Evolutionary conservation across 2,888 invertebrate genomes (phyloP).

Genomic region (Sarcophaga subvicina): DNA sequence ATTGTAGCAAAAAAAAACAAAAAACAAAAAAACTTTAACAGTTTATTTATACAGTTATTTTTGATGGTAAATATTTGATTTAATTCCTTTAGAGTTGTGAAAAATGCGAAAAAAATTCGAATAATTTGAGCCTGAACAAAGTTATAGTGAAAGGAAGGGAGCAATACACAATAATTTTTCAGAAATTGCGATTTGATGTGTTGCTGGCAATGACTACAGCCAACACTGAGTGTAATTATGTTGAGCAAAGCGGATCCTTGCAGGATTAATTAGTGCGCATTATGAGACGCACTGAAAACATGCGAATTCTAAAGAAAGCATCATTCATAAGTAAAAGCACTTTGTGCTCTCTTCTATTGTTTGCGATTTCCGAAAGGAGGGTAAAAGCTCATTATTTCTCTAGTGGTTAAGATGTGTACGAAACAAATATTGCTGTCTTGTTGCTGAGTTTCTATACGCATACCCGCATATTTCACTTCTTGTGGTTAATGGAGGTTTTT

Average conservation of each 20-base stretch:
- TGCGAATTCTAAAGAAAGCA: conserved; percentile 69
- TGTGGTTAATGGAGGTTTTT: conserved; percentile 61
- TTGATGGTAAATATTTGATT: background rate
- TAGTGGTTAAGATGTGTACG: conserved; percentile 73
- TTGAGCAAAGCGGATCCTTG: conserved; percentile 81
- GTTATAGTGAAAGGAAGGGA: too few species aligned
- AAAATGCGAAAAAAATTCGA: background rate
- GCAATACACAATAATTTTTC: background rate
- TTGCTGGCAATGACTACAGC: background rate
- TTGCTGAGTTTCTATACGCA: conserved; percentile 20
- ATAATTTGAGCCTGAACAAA: background rate
- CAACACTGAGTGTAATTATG: conserved; percentile 78
- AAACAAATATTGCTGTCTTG: conserved; percentile 14
- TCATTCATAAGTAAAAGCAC: conserved; percentile 57
- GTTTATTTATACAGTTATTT: background rate
- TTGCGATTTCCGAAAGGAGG: conserved; percentile 37
- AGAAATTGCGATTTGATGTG: conserved; percentile 27
- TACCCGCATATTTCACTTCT: conserved; percentile 31
- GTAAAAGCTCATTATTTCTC: conserved; percentile 51
- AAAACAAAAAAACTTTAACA: background rate
- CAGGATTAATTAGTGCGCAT: conserved; percentile 82
- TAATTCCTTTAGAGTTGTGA: background rate
- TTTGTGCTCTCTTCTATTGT: conserved; percentile 32
- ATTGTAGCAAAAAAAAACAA: background rate
- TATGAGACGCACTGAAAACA: conserved; percentile 77